Conservation (phyloP, 2,888 invertebrate genomes). For the Apamea monoglypha region DNA sequence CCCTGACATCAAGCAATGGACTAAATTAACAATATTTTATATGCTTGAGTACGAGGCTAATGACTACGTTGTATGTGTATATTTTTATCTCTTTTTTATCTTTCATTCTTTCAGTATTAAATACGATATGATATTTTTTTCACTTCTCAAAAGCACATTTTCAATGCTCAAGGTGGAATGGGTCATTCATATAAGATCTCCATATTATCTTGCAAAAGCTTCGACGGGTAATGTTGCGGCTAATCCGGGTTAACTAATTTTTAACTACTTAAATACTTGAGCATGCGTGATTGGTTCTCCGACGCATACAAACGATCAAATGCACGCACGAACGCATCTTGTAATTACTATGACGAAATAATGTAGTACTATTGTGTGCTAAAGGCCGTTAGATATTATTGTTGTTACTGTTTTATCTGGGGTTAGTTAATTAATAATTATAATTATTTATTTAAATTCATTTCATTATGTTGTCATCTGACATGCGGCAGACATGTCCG, state of each 20-base stretch:
- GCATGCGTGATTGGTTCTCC: constrained; percentile 5
- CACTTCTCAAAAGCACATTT: neutral
- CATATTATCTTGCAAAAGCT: neutral
- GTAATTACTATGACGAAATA: constrained; percentile 61
- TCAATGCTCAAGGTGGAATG: neutral
- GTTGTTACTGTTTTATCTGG: neutral
- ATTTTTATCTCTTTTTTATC: no score
- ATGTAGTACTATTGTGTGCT: constrained; percentile 10
- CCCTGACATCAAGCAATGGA: no score
- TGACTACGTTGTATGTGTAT: no score
- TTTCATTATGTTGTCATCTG: no score
- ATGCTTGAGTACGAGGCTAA: no score
- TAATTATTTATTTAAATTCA: no score
- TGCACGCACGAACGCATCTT: constrained; percentile 46
- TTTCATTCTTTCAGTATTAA: neutral
- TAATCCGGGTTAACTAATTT: constrained; percentile 20
- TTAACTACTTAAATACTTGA: constrained; percentile 7
- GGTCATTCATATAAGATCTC: neutral
- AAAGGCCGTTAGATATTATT: constrained; percentile 3
- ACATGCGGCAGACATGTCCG: no score
- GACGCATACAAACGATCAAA: constrained; percentile 29
- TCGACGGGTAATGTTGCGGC: neutral
- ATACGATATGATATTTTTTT: neutral
- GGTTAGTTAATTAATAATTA: neutral
- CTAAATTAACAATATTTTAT: no score